A percentile compares a stretch with the other conserved stretches of the same genome.
These are phyloP conservation scores for Atta colombica DNA, from an alignment of 1,140 invertebrate genomes.

Conservation along the genomic window DNA sequence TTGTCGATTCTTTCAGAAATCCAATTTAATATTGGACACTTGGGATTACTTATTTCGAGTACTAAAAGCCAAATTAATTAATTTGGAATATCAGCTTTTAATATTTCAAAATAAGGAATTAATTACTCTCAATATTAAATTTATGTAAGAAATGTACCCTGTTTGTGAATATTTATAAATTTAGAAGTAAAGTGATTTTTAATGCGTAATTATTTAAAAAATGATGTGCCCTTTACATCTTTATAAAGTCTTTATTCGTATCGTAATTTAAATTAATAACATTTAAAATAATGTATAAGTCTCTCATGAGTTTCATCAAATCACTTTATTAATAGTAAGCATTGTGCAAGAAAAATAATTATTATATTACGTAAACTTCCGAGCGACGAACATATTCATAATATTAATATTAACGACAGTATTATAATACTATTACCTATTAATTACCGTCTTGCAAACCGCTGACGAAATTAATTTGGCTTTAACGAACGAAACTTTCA, in stretches of 20 bases:
- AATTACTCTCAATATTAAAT: no score
- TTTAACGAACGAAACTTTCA: constrained; percentile 24
- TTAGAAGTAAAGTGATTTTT: not conserved
- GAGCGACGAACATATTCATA: no score
- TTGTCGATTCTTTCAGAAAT: not conserved
- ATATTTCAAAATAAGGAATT: no score
- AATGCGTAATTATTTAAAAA: not conserved
- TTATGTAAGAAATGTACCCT: no score
- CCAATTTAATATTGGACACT: no score
- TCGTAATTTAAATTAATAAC: not conserved
- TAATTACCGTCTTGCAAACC: not conserved
- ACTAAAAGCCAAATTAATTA: no score
- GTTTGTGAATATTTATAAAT: no score
- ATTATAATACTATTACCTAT: constrained; percentile 8
- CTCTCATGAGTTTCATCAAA: not conserved
- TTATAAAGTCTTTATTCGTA: not conserved
- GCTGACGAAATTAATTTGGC: not conserved
- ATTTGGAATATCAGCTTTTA: no score
- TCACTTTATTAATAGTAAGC: not conserved
- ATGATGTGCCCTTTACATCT: not conserved
- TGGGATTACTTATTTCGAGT: no score
- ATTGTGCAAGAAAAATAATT: not conserved
- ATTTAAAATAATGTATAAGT: not conserved
- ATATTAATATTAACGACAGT: constrained; percentile 1
- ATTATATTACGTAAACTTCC: not conserved